phyloP scores from a whole-genome alignment of 2,888 invertebrate genomes.

The Auanema freiburgensis region DNA sequence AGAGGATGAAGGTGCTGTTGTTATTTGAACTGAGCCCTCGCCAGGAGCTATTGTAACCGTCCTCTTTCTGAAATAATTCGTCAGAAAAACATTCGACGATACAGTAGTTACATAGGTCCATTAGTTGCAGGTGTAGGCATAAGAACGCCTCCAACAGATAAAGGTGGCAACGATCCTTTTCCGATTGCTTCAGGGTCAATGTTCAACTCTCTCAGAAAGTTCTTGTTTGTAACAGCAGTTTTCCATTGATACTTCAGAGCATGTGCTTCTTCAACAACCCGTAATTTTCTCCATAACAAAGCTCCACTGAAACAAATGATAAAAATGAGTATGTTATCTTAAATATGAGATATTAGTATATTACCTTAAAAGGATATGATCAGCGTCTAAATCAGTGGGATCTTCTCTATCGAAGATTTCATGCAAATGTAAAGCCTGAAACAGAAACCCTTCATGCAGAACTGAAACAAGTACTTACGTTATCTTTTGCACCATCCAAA shows the following conservation, averaged over 20 bases:
- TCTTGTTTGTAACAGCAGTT: conserved; percentile 27
- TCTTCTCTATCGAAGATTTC: background rate
- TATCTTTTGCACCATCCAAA: conserved; percentile 7
- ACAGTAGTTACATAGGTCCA: conserved; percentile 2
- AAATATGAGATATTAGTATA: no score
- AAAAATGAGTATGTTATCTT: no score
- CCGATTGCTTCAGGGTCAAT: conserved; percentile 26
- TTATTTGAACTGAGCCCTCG: background rate
- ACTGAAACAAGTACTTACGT: no score
- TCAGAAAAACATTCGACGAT: no score
- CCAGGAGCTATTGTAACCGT: no score
- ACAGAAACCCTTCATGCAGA: no score
- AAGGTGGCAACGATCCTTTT: background rate
- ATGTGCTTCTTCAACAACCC: conserved; percentile 51
- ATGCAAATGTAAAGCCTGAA: background rate
- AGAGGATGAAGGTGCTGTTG: conserved; percentile 6
- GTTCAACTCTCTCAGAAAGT: conserved; percentile 27
- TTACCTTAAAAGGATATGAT: background rate
- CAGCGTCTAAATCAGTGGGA: background rate
- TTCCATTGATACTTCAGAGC: conserved; percentile 54
- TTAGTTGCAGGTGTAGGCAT: conserved; percentile 5
- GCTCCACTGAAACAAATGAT: conserved; percentile 23
- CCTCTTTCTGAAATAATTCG: no score
- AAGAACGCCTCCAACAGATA: conserved; percentile 6
- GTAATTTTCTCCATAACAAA: conserved; percentile 44